Evolutionary conservation across 2,797 vertebrate species (phyloP).

Genomic region (Calcarius lapponicus): DNA sequence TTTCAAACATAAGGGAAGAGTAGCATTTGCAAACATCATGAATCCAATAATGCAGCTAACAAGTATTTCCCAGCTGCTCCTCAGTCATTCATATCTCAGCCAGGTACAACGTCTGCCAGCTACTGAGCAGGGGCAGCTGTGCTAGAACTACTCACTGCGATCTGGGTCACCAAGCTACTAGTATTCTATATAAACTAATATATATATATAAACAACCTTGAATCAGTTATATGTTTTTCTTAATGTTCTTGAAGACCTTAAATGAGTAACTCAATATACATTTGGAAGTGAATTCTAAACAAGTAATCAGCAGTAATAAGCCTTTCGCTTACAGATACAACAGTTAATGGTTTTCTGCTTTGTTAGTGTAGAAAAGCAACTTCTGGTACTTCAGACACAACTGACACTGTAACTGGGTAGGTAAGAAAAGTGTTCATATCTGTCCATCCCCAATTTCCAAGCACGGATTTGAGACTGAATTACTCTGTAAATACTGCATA

Average conservation of each 20-base stretch:
- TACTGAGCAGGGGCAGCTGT: not conserved
- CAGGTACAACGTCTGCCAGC: not conserved
- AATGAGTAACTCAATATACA: not conserved
- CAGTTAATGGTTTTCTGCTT: not conserved
- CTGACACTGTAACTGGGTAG: not conserved
- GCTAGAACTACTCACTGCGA: not conserved
- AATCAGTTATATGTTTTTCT: not conserved
- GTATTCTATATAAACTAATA: not conserved
- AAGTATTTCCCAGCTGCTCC: not conserved
- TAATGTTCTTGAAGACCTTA: not conserved
- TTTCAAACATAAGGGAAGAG: constrained; percentile 28
- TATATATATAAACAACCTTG: not conserved
- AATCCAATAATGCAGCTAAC: not conserved
- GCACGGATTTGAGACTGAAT: not conserved
- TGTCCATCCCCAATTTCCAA: not conserved
- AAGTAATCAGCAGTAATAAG: not conserved
- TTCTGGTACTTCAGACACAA: not conserved
- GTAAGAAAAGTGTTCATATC: not conserved
- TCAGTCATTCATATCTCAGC: not conserved
- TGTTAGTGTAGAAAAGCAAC: not conserved
- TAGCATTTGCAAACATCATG: not conserved
- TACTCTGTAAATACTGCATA: not conserved
- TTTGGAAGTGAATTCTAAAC: not conserved
- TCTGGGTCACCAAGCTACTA: not conserved
- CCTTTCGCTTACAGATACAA: not conserved